Evolutionary conservation across 2,888 invertebrate species (phyloP).

Genomic region (Eupithecia insigniata): DNA sequence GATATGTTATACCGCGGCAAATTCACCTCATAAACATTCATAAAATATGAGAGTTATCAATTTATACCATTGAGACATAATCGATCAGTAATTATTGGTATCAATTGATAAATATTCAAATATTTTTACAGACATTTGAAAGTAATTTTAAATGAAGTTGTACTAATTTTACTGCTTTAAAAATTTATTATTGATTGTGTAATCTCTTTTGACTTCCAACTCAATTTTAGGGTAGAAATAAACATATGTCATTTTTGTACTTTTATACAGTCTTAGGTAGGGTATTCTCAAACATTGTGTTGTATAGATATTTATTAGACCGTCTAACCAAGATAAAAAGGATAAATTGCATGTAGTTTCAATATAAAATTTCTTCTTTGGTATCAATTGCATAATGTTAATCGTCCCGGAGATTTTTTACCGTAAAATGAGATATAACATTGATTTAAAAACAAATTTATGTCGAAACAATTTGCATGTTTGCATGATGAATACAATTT

Average conservation of each 20-base stretch:
- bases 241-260: slow-evolving; percentile 7
- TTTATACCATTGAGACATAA: not conserved
- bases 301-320: not conserved
- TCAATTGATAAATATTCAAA: not conserved
- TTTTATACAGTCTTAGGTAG: slow-evolving; percentile 6
- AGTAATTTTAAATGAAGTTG: not conserved
- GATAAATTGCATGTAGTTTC: not conserved
- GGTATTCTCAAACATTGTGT: not conserved
- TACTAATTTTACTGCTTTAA: not conserved
- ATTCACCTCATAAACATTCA: not conserved
- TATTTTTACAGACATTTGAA: not conserved
- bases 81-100: not conserved
- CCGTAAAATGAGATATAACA: not conserved
- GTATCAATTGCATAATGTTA: not conserved
- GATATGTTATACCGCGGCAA: not conserved
- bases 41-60: not conserved
- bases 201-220: not conserved
- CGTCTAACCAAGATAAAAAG: not conserved
- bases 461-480: slow-evolving; percentile 11
- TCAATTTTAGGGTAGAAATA: not conserved
- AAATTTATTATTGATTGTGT: not conserved
- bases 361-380: not conserved
- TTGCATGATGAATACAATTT: not conserved
- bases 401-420: not conserved
- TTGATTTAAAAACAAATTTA: not conserved